phyloP scores from a whole-genome alignment of 2,888 invertebrate genomes.

The Heterodera filipjevi region DNA sequence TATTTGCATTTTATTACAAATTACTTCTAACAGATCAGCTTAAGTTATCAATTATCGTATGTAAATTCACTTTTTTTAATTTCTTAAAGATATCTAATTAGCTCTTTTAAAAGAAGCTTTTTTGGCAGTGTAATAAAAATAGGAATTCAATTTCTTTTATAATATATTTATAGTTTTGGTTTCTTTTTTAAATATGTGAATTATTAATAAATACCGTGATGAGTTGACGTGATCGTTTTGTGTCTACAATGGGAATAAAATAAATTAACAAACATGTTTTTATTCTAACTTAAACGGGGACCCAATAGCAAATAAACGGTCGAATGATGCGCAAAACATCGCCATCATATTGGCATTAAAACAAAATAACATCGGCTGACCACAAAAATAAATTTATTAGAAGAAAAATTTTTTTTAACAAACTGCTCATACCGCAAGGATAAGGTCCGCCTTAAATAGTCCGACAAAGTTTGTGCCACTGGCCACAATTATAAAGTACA shows the following conservation, averaged over 20 bases:
- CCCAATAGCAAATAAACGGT: constrained; percentile 22
- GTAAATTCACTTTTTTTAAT: no score
- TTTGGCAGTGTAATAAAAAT: no score
- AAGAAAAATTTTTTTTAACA: no score
- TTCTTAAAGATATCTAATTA: no score
- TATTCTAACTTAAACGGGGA: background rate
- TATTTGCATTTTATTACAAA: no score
- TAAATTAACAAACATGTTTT: background rate
- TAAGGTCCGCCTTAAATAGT: background rate
- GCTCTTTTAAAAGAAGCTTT: no score
- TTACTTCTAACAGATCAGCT: no score
- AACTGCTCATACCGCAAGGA: background rate
- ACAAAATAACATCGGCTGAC: constrained; percentile 16
- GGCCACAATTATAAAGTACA: background rate
- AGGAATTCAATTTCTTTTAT: no score
- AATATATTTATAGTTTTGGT: no score
- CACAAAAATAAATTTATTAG: background rate
- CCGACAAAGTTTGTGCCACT: background rate
- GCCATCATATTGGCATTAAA: constrained; percentile 8
- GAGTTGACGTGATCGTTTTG: background rate
- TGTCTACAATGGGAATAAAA: background rate
- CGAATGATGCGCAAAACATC: constrained; percentile 2
- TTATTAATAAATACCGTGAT: constrained; percentile 14
- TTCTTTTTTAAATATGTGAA: no score
- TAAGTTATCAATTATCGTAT: no score